Evolutionary conservation across 2,113 vertebrate species (phyloP), one percentile per base, ranked within the genome.

Genomic region (Hypanus sabinus): DNA sequence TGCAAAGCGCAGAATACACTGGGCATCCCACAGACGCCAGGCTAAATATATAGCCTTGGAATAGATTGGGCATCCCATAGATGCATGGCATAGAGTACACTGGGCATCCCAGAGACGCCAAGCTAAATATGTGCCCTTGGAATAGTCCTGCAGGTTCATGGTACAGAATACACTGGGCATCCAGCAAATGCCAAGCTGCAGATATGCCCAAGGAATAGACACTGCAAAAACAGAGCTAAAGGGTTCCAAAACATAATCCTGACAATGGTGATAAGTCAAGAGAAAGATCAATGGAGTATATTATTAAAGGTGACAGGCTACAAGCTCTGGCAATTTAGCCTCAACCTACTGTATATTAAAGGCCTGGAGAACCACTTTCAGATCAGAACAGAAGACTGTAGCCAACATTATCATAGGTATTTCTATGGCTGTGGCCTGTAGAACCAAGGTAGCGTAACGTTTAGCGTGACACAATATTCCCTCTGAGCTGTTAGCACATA

Each of bases 61-160:
- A 92, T 70, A 92, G 88, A 36, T 65, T 92, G 88, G 62, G 88
- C 88, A 92, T 92, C 88, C 27, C 83, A 87, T 55, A 27, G 83
- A 87, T 62, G 57, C 83, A 87, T 30, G 83, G 18, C 83, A 62
- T 62, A n/a, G 60, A 88, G 60, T 62, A 88, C 30, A 88, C 60
- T 65, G 80, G 24, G 57, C 85, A 62, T 88, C 87, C 36, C 65
- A 93, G 20, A 93, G 36, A 27, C 22, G 22, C 62, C 90, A 73
- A 93, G 62, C 68, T 73, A 93, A 71, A 93, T 38, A 93, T 93
- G 71, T 93, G 65, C 68, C 33, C 36, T 12, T 46, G 10, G 33
- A 93, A 73, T 73, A 93, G 22, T 73, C 71, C 62, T 7, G 33
- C 77, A 38, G 77, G 22, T 73, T 16, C 71, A 73, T 22, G 71